A percentile compares a stretch with the other conserved stretches of the same genome.
Evolutionary conservation across 1,140 invertebrate species (phyloP).

Genomic region (Ladona fulva): DNA sequence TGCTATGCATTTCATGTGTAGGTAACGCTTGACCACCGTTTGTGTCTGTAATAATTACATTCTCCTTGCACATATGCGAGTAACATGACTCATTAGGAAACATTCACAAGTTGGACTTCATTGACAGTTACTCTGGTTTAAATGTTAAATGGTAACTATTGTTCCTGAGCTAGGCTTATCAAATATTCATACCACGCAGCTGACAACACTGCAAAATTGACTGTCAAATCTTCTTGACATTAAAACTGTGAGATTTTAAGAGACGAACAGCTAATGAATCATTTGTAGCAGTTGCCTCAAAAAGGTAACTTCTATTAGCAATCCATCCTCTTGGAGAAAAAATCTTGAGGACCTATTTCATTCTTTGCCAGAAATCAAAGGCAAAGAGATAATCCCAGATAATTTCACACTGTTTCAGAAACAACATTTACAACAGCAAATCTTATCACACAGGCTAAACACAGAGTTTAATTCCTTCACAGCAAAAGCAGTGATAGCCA

Average conservation of each 20-base stretch:
- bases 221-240: not conserved
- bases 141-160: constrained; percentile 9
- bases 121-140: not conserved
- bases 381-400: not conserved
- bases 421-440: constrained; percentile 1
- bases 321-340: not conserved
- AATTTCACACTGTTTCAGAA: not conserved
- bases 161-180: not conserved
- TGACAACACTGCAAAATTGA: not conserved
- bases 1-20: not conserved
- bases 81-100: not conserved
- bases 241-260: not conserved
- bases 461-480: not conserved
- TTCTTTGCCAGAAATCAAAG: not conserved
- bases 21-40: constrained; percentile 2
- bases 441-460: not conserved
- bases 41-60: not conserved
- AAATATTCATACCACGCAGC: not conserved
- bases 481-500: not conserved
- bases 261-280: not conserved
- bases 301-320: not conserved
- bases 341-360: not conserved
- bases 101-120: not conserved
- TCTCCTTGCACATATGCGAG: not conserved
- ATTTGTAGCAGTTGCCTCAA: not conserved